A percentile compares a stretch with the other conserved stretches of the same genome.
These are phyloP conservation scores for Delphinus delphis DNA, from an alignment of 2,113 vertebrate species.

Conservation along the genomic window DNA sequence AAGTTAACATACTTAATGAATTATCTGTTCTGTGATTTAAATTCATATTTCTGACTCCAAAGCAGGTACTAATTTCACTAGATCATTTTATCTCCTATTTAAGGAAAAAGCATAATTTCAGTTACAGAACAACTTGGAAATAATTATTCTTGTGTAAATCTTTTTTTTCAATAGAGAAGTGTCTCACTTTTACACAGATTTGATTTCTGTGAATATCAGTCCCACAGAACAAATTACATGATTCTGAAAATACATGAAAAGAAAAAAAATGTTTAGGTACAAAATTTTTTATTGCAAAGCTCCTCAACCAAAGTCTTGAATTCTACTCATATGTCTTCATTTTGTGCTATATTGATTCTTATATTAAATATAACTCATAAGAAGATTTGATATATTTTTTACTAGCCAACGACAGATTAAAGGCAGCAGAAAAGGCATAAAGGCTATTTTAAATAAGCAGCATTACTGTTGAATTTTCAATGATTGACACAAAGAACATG, in stretches of 20 bases:
- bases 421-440: neutral
- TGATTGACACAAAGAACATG: neutral
- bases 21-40: neutral
- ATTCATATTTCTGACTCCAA: neutral
- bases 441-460: neutral
- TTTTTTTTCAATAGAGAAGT: neutral
- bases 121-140: neutral
- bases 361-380: neutral
- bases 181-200: neutral
- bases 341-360: constrained; percentile 12
- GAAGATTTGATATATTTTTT: neutral
- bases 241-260: neutral
- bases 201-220: neutral
- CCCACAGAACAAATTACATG: neutral
- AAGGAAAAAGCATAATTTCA: neutral
- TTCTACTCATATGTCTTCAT: neutral
- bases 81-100: neutral
- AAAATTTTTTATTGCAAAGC: neutral
- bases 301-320: neutral
- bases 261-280: neutral
- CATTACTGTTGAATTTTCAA: neutral
- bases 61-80: neutral
- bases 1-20: neutral
- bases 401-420: neutral
- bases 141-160: neutral